Base-by-base conservation (phyloP, 2,113 vertebrate genomes). In the Echinops telfairi region DNA sequence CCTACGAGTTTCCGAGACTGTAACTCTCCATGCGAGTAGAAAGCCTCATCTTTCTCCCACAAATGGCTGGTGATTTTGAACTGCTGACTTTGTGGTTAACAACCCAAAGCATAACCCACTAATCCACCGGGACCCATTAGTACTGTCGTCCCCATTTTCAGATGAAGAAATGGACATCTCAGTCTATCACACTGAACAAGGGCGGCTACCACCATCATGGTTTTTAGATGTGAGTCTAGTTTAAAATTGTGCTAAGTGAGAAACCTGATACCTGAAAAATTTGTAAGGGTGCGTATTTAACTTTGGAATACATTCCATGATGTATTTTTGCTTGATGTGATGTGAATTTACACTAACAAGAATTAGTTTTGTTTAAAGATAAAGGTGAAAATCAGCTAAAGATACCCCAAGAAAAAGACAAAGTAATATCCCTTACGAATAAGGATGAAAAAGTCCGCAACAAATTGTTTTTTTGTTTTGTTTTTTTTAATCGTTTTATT, bases 201-300 rank as follows among this genome's bases (percentile, higher is more conserved):
- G 43, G 29, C 62, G 36, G 33, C 70, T 76, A 23, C 23, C n/a
- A 43, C 47, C 20, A 23, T 16, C 11, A 25, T 57, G 23, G 25
- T n/a, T 62, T 86, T 81, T 25, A 0, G 40, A 62, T 92, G 47
- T 81, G n/a, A 86, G 43, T 57, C 90, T 70, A 22, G n/a, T 38
- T 95, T 60, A 78, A 83, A 83, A 83, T 38, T 62, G 22, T 77
- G 64, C 64, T 92, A 80, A 90, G 47, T 43, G 31, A 87, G 27
- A 25, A 29, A 66, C 3, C 38, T 66, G 14, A 17, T 73, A 40
- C 57, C 95, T 47, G 38, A 86, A 83, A 89, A 75, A n/a, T 47
- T 47, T 47, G 43, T 47, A 47, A 47, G n/a, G n/a, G n/a, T n/a
- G n/a, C n/a, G n/a, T n/a, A 47, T 47, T 17, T 91, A 25, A 77